Base-by-base conservation (phyloP, 2,797 vertebrate species). In the Tragopan temminckii region DNA sequence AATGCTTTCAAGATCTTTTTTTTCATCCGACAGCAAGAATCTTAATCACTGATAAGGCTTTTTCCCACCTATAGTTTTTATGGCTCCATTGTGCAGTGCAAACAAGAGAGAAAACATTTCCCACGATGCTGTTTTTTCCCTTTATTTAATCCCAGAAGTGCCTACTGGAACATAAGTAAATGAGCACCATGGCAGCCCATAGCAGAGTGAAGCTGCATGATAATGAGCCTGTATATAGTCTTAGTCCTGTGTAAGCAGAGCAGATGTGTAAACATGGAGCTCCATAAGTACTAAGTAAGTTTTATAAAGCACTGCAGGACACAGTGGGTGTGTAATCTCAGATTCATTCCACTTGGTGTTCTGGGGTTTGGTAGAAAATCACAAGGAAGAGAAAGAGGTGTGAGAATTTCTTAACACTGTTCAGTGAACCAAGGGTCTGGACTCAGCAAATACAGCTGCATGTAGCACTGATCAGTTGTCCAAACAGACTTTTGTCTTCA, bases 401-500 rank as follows among this genome's bases (percentile, higher is more conserved):
- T 15, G 55, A 48, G 46, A 55, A 53, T 46, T 85, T 70, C 0
- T 0, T 53, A 46, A 62, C 42, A 12, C 3, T 23, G 40, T 25
- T 33, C 2, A 2, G 18, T 66, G 21, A 3, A 4, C 11, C 3
- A 17, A 7, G 0, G 3, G 18, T 8, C 8, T 64, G 80, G 62
- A 36, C 24, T 62, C 24, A 71, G 29, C 5, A 75, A 71, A 78
- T 45, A 0, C 2, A 74, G n/a, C n/a, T 77, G 35, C 11, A 42
- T 9, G 66, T 69, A 19, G 8, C 16, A 79, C 8, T 12, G 36
- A 78, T 58, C 11, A 68, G 2, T 31, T 85, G 18, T 66, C 23
- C 40, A 80, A 74, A 50, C 4, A 64, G n/a, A 58, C 14, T 84
- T 43, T 64, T 82, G 35, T 82, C 36, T 68, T 85, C n/a, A 27